Percentiles rank a stretch among this genome's conserved stretches.
Evolutionary conservation across 2,888 invertebrate species (phyloP).

Genomic region (Diabrotica balteata): DNA sequence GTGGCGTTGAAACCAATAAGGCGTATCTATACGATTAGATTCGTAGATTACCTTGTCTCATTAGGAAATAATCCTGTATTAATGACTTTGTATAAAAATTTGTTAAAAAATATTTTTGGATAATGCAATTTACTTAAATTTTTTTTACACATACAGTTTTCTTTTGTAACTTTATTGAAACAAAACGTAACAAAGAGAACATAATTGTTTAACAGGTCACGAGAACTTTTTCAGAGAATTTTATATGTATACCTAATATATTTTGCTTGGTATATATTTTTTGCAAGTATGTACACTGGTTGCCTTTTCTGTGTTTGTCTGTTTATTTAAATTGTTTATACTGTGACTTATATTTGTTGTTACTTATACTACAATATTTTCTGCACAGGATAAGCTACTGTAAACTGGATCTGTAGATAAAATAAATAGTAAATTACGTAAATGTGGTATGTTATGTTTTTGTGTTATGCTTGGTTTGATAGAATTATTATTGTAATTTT

Average conservation of each 20-base stretch:
- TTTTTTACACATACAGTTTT: too few relatives aligned
- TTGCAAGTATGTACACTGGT: slow-evolving; percentile 55
- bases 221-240: neutral
- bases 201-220: too few relatives aligned
- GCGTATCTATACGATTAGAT: too few relatives aligned
- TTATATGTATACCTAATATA: neutral
- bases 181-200: too few relatives aligned
- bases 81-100: too few relatives aligned
- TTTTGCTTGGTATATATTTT: slow-evolving; percentile 23
- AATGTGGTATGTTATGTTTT: slow-evolving; percentile 14
- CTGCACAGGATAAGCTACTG: slow-evolving; percentile 50
- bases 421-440: slow-evolving; percentile 4
- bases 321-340: slow-evolving; percentile 23
- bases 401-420: slow-evolving; percentile 44
- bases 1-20: too few relatives aligned
- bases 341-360: neutral
- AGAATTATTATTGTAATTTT: neutral
- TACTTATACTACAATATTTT: neutral
- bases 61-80: too few relatives aligned
- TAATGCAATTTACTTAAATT: too few relatives aligned
- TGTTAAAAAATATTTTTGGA: too few relatives aligned
- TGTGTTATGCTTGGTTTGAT: neutral
- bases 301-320: slow-evolving; percentile 39
- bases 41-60: too few relatives aligned
- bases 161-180: too few relatives aligned